These are phyloP conservation scores for Diprion similis DNA, from an alignment of 1,140 invertebrate genomes.

Conservation along the genomic window DNA sequence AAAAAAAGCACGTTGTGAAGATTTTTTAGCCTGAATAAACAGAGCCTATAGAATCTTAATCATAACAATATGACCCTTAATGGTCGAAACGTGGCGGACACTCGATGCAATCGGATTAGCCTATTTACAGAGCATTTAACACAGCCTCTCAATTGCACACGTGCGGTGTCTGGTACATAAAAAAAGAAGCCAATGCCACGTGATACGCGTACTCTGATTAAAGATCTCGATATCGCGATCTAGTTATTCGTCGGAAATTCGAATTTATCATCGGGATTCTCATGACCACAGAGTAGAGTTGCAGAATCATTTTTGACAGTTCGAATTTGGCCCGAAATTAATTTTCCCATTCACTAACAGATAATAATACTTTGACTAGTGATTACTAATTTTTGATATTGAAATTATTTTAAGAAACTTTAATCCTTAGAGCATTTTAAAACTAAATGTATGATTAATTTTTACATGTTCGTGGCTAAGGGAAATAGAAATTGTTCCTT, in stretches of 20 bases:
- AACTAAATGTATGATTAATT: too few relatives aligned
- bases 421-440: too few relatives aligned
- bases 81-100: conserved; percentile 42
- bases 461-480: too few relatives aligned
- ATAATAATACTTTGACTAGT: too few relatives aligned
- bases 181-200: neutral
- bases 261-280: neutral
- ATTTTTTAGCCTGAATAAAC: neutral
- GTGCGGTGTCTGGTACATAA: neutral
- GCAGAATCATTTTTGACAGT: too few relatives aligned
- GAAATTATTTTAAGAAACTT: too few relatives aligned
- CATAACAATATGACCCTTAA: conserved; percentile 25
- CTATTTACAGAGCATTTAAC: conserved; percentile 39
- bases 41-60: neutral
- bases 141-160: conserved; percentile 8
- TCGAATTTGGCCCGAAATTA: too few relatives aligned
- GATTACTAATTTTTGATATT: too few relatives aligned
- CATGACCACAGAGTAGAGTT: neutral
- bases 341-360: too few relatives aligned
- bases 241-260: neutral
- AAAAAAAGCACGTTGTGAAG: too few relatives aligned
- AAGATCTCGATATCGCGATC: neutral
- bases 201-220: neutral
- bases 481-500: too few relatives aligned
- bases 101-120: conserved; percentile 36